Evolutionary conservation across 2,113 vertebrate genomes (phyloP).

Genomic region (Dromiciops gliroides): DNA sequence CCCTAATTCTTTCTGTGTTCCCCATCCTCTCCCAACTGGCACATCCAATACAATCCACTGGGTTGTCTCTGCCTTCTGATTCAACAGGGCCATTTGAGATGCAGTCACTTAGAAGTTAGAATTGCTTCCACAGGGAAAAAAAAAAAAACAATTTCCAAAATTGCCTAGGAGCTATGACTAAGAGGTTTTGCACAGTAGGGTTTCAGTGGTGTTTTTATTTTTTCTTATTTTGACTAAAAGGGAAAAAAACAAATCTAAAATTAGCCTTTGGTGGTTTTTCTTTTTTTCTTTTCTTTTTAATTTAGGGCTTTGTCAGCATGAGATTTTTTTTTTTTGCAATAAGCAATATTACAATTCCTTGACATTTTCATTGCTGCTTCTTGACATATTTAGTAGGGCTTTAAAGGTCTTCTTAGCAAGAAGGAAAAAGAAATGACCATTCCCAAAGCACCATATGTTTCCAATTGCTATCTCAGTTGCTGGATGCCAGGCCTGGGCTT

Average conservation of each 20-base stretch:
- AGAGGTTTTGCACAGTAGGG: slow-evolving; percentile 56
- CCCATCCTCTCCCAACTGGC: not conserved
- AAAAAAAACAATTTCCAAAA: slow-evolving; percentile 55
- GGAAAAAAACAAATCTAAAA: slow-evolving; percentile 73
- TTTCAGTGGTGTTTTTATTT: slow-evolving; percentile 71
- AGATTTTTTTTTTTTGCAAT: slow-evolving; percentile 62
- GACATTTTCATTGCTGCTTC: slow-evolving; percentile 84
- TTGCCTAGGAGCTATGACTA: slow-evolving; percentile 63
- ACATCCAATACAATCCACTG: not conserved
- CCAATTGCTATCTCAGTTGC: slow-evolving; percentile 76
- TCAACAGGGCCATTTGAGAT: slow-evolving; percentile 33
- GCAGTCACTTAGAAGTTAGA: slow-evolving; percentile 53
- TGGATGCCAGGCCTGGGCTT: slow-evolving; percentile 42
- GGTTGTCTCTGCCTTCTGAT: slow-evolving; percentile 13
- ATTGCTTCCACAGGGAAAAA: slow-evolving; percentile 55
- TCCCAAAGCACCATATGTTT: slow-evolving; percentile 83
- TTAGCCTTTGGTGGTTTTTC: slow-evolving; percentile 54
- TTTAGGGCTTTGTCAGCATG: slow-evolving; percentile 78
- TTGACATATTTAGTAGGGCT: slow-evolving; percentile 84
- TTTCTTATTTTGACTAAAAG: slow-evolving; percentile 72
- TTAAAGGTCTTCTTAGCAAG: slow-evolving; percentile 73
- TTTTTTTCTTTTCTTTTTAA: slow-evolving; percentile 59
- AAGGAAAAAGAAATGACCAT: slow-evolving; percentile 75
- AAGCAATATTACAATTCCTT: slow-evolving; percentile 79
- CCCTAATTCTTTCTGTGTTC: not conserved